Percentiles rank a stretch among this genome's conserved stretches.
Conservation (phyloP, 2,113 vertebrate genomes). For the Cathartes aura region DNA sequence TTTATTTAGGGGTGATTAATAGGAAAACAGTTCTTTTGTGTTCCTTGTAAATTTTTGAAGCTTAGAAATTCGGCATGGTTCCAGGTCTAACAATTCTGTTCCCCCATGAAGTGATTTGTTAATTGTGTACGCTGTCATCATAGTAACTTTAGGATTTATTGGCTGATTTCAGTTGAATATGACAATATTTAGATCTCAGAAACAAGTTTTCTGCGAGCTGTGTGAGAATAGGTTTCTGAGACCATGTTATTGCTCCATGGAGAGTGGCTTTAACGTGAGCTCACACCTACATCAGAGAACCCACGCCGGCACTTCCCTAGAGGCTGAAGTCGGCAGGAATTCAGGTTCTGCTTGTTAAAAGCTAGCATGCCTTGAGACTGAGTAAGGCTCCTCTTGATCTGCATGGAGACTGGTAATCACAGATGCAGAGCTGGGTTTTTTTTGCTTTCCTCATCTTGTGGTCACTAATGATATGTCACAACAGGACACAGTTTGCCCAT, state of each 20-base stretch:
- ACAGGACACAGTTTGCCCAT: neutral
- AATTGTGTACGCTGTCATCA: neutral
- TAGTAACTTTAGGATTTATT: neutral
- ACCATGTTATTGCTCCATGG: neutral
- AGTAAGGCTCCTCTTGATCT: neutral
- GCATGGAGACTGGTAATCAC: neutral
- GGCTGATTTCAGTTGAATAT: neutral
- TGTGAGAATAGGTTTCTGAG: neutral
- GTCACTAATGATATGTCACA: accelerated
- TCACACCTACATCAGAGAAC: neutral
- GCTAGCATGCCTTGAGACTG: neutral
- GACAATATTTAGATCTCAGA: neutral
- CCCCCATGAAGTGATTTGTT: neutral
- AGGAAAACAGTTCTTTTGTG: neutral
- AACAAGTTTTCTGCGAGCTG: neutral
- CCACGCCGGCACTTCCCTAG: accelerated
- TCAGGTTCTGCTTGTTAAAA: conserved; percentile 49
- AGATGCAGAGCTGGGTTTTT: neutral
- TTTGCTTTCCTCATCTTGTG: neutral
- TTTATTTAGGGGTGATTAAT: neutral
- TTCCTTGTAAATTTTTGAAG: neutral
- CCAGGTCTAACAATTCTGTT: neutral
- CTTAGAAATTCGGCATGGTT: neutral
- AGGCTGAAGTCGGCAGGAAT: neutral
- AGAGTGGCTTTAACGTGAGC: neutral